These are phyloP conservation scores for Formica selysi DNA, from an alignment of 1,140 invertebrate species.

Conservation along the genomic window DNA sequence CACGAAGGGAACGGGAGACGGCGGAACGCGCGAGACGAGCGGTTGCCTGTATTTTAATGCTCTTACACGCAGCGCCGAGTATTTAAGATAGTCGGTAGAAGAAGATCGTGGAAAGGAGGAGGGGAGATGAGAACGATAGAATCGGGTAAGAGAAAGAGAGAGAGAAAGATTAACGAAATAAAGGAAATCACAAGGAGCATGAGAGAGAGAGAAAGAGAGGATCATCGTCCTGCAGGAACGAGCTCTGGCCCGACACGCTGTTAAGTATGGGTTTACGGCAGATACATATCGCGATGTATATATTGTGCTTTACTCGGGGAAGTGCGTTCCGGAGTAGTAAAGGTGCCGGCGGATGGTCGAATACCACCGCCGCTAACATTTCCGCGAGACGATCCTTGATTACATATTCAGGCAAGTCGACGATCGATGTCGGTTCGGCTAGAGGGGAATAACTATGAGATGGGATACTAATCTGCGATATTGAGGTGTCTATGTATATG, in stretches of 20 bases:
- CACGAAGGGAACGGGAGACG: slow-evolving; percentile 35
- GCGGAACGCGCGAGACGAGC: neutral
- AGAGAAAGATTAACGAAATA: slow-evolving; percentile 47
- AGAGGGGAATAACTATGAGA: slow-evolving; percentile 1
- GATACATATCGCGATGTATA: slow-evolving; percentile 76
- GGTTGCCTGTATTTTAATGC: slow-evolving; percentile 74
- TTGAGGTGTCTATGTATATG: neutral
- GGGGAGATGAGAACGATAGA: slow-evolving; percentile 40
- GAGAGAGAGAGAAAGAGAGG: slow-evolving; percentile 2
- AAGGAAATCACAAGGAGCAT: slow-evolving; percentile 42
- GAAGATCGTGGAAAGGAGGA: slow-evolving; percentile 46
- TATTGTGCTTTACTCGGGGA: slow-evolving; percentile 69
- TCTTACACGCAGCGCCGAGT: slow-evolving; percentile 44
- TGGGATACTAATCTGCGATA: neutral
- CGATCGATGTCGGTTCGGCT: slow-evolving; percentile 23
- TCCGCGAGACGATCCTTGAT: slow-evolving; percentile 55
- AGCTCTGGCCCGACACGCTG: slow-evolving; percentile 70
- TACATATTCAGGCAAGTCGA: slow-evolving; percentile 50
- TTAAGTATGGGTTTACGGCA: slow-evolving; percentile 77
- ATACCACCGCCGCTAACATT: slow-evolving; percentile 42
- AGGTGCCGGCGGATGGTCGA: slow-evolving; percentile 63
- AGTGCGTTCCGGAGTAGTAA: slow-evolving; percentile 69
- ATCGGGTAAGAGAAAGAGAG: neutral
- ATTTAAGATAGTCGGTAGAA: slow-evolving; percentile 40
- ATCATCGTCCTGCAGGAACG: slow-evolving; percentile 60